Percentiles rank a stretch among this genome's conserved stretches.
Evolutionary conservation across 2,113 vertebrate species (phyloP).

Genomic region (Rhizomys pruinosus): DNA sequence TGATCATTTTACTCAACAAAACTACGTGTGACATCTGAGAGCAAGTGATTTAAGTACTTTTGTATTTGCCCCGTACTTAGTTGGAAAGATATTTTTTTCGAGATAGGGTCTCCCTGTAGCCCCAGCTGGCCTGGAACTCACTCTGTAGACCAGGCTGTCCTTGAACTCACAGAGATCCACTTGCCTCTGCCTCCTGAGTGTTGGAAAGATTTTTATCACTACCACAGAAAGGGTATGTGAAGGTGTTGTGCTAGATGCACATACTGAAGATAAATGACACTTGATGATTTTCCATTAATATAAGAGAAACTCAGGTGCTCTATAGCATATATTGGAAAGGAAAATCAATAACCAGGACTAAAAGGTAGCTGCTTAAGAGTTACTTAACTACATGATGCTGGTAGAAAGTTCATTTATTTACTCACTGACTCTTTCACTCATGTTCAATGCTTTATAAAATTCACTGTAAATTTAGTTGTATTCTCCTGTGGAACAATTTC

Average conservation of each 20-base stretch:
- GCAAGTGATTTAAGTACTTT: not conserved
- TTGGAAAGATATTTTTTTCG: constrained; percentile 7
- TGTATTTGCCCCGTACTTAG: not conserved
- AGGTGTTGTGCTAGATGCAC: not conserved
- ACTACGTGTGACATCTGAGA: not conserved
- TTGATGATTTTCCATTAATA: not conserved
- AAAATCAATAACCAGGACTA: not conserved
- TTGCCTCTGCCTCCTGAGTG: too few species aligned
- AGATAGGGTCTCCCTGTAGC: too few species aligned
- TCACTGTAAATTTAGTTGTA: not conserved
- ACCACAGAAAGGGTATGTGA: not conserved
- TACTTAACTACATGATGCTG: not conserved
- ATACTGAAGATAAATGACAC: not conserved
- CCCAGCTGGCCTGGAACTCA: too few species aligned
- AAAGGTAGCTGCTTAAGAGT: not conserved
- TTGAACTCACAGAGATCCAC: too few species aligned
- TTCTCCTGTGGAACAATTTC: constrained; percentile 4
- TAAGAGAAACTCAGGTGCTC: not conserved
- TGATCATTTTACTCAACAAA: constrained; percentile 48
- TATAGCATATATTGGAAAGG: not conserved
- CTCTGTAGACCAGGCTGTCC: too few species aligned
- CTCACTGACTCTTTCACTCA: not conserved
- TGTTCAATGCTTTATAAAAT: not conserved
- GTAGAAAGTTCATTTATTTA: not conserved
- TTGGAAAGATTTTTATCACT: too few species aligned